These are phyloP conservation scores for Marronus borbonicus DNA, from an alignment of 2,888 invertebrate species.

Conservation along the genomic window DNA sequence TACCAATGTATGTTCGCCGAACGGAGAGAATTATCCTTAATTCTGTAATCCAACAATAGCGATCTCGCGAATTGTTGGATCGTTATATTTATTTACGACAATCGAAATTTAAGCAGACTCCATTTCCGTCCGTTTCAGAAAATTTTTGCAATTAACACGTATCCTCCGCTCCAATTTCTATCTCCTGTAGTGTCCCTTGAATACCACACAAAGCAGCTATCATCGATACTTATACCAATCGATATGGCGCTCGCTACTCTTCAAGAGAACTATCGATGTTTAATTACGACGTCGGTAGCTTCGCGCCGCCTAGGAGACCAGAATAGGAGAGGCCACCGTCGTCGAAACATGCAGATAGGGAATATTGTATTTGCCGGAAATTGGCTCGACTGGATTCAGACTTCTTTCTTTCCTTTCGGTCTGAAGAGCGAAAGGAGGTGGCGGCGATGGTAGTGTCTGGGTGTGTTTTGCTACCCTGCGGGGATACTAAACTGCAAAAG, in stretches of 20 bases:
- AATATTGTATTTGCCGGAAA: conserved; percentile 54
- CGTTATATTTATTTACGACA: conserved; percentile 25
- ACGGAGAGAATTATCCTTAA: conserved; percentile 3
- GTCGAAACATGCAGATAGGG: conserved; percentile 52
- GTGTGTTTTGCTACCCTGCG: conserved; percentile 36
- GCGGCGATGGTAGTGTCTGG: conserved; percentile 1
- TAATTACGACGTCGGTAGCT: conserved; percentile 27
- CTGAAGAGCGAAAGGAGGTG: background rate
- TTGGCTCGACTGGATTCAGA: conserved; percentile 52
- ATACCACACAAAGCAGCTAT: too few species aligned
- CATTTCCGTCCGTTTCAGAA: conserved; percentile 7
- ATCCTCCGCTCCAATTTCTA: background rate
- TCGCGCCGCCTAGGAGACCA: background rate
- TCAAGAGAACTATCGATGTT: conserved; percentile 29
- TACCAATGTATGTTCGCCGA: background rate
- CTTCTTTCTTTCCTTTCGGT: too few species aligned
- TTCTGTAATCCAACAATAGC: background rate
- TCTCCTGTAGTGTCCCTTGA: too few species aligned
- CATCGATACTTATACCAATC: background rate
- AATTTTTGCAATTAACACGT: conserved; percentile 21
- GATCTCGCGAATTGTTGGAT: background rate
- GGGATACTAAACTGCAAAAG: conserved; percentile 30
- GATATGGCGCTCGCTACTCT: background rate
- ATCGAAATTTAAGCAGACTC: conserved; percentile 3
- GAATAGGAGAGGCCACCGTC: conserved; percentile 43